A percentile compares a stretch with the other conserved stretches of the same genome.
Evolutionary conservation across 2,113 vertebrate genomes (phyloP).

Genomic region (Onychorhynchus coronatus): DNA sequence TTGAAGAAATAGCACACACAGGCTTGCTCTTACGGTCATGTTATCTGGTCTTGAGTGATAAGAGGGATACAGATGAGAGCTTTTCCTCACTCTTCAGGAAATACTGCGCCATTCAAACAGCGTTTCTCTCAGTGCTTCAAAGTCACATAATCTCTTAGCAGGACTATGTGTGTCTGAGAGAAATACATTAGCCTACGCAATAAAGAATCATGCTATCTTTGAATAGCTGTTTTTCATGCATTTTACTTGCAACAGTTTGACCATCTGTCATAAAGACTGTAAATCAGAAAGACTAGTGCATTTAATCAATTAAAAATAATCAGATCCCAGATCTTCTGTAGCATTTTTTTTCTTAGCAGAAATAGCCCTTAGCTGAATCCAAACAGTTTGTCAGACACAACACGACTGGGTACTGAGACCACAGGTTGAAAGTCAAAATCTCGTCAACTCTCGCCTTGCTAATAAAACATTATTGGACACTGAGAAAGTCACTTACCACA

Average conservation of each 20-base stretch:
- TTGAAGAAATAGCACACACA: neutral
- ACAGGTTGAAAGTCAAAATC: neutral
- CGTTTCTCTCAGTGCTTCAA: neutral
- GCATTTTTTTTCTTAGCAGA: neutral
- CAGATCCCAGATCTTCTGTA: neutral
- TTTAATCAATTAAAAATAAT: neutral
- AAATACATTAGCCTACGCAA: neutral
- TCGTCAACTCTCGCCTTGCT: neutral
- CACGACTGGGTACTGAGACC: neutral
- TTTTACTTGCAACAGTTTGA: neutral
- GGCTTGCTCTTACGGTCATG: neutral
- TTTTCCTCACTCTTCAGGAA: slow-evolving; percentile 20
- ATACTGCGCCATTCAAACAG: neutral
- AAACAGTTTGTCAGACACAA: neutral
- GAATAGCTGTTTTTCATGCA: neutral
- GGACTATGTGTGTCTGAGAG: neutral
- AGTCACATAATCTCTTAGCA: neutral
- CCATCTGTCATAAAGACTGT: neutral
- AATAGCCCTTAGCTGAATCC: neutral
- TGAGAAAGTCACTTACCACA: neutral
- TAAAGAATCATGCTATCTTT: neutral
- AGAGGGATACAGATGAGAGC: neutral
- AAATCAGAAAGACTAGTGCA: neutral
- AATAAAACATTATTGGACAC: neutral
- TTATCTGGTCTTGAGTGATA: neutral